Evolutionary conservation across 2,888 invertebrate genomes (phyloP), one percentile per base, ranked within the genome.

Genomic region (Papilio gigon): DNA sequence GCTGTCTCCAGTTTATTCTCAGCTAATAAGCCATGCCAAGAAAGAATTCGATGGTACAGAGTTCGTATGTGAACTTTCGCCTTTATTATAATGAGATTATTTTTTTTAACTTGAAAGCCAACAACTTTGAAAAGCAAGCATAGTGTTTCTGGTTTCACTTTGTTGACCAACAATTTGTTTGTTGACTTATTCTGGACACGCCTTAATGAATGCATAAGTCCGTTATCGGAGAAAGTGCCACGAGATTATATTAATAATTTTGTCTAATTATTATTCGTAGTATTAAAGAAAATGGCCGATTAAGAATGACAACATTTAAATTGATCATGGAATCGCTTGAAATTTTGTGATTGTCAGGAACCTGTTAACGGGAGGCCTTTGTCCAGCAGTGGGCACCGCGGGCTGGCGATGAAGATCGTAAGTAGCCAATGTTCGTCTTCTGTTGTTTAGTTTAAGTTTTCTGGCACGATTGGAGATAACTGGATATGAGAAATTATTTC

Each of bases 201-300:
- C 25, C 25, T 44, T 27, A 27, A 62, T 47, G 44, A 47, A 63
- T 63, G 17, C 47, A 50, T 14, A 35, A 9, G 20, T 35, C 33
- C 35, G 33, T 35, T 33, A 63, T 47, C 30, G 47, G 63, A 22
- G 63, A 63, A 63, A 63, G 63, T 63, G 35, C 50, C 20, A 30
- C 53, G 30, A 47, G 12, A 27, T 37, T n/a, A 14, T 27, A 2
- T 27, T n/a, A 53, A 53, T 27, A n/a, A 2, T 25, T 25, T n/a
- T 53, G n/a, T 30, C 27, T 53, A n/a, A 56, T 56, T 30, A 56
- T 30, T 30, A 56, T 56, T 56, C 53, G 30, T 56, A 56, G 25
- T 27, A 27, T 53, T n/a, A 27, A 9, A 56, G 30, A 56, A 56
- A 27, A 8, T 50, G n/a, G 6, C 6, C 14, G 30, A 53, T 30